phyloP scores from a whole-genome alignment of 2,888 invertebrate species.

The Unio pictorum region DNA sequence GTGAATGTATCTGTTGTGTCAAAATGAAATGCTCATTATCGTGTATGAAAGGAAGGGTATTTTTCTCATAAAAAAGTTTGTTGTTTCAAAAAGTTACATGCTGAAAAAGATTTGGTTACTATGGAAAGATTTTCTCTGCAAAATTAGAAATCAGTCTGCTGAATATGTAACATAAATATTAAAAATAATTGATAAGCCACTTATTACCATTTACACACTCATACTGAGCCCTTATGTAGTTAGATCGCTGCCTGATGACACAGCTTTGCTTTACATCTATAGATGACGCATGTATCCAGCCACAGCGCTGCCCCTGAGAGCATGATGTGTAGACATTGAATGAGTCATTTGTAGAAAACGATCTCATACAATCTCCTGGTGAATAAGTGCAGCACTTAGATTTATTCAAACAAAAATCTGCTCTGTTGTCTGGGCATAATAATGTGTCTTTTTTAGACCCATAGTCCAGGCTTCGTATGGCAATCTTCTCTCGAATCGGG shows the following conservation, averaged over 20 bases:
- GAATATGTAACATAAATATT: too few relatives aligned
- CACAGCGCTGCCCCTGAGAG: constrained; percentile 37
- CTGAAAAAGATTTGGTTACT: too few relatives aligned
- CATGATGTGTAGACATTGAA: constrained; percentile 35
- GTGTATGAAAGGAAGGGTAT: too few relatives aligned
- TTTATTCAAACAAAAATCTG: constrained; percentile 22
- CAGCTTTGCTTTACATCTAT: constrained; percentile 17
- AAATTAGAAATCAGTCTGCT: too few relatives aligned
- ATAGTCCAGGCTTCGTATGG: constrained; percentile 32
- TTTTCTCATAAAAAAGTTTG: too few relatives aligned
- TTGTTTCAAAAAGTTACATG: too few relatives aligned
- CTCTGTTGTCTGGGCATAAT: constrained; percentile 22
- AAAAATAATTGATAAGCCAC: too few relatives aligned
- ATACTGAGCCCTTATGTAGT: constrained; percentile 29
- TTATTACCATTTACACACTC: constrained; percentile 30
- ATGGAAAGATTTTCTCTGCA: too few relatives aligned
- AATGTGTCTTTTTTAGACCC: constrained; percentile 34
- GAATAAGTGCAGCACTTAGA: constrained; percentile 30
- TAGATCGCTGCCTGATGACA: constrained; percentile 22
- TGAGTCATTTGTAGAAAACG: constrained; percentile 24
- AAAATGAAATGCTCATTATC: too few relatives aligned
- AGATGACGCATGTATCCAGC: constrained; percentile 36
- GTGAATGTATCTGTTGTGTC: too few relatives aligned
- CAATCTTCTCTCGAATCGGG: constrained; percentile 36
- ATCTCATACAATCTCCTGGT: constrained; percentile 36